A percentile compares a stretch with the other conserved stretches of the same genome.
Conservation (phyloP, 2,797 vertebrate genomes). For the Dendrocincla fuliginosa region DNA sequence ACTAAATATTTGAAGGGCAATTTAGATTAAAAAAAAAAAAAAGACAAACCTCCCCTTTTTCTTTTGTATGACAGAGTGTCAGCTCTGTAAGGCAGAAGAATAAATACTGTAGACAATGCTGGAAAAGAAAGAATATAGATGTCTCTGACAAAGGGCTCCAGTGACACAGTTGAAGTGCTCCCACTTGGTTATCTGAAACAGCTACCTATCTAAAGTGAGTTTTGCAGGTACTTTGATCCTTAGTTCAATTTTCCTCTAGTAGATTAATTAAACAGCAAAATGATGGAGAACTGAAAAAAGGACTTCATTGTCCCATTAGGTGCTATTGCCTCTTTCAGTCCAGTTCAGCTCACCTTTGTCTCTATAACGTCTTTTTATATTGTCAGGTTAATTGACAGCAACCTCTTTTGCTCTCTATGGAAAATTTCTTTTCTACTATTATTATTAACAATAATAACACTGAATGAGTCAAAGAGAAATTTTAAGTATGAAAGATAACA, state of each 20-base stretch:
- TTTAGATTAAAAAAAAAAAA: neutral
- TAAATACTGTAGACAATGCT: neutral
- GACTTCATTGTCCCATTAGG: neutral
- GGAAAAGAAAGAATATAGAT: neutral
- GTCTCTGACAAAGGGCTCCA: neutral
- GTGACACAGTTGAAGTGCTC: neutral
- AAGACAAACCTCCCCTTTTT: neutral
- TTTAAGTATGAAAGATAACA: slow-evolving; percentile 1
- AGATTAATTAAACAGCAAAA: neutral
- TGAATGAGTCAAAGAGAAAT: slow-evolving; percentile 41
- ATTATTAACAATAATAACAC: slow-evolving; percentile 27
- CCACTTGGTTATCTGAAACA: neutral
- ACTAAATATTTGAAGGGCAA: neutral
- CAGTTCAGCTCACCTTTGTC: neutral
- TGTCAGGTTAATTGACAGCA: neutral
- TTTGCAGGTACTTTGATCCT: neutral
- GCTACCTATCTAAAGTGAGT: neutral
- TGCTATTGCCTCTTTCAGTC: neutral
- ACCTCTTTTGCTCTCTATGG: neutral
- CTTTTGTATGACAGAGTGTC: neutral
- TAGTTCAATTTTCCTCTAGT: neutral
- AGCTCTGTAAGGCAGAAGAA: neutral
- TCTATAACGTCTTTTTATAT: neutral
- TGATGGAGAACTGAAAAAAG: neutral
- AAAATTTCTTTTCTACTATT: neutral